Conservation (phyloP, 2,113 vertebrate genomes). For the Callopanchax toddi region DNA sequence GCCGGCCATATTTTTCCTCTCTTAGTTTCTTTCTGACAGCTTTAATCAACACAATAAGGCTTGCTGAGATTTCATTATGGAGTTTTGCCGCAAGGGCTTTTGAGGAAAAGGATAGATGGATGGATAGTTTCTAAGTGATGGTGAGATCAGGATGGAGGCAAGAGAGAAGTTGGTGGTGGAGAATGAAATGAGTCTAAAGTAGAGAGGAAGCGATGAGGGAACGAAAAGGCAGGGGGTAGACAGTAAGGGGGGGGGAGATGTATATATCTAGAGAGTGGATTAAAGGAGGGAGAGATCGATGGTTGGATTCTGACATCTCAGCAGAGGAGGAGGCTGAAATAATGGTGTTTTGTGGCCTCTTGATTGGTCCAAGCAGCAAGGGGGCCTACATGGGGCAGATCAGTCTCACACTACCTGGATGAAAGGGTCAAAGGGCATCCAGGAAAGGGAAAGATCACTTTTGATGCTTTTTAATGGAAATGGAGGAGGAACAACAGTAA, state of each 20-base stretch:
- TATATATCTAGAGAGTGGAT: slow-evolving; percentile 39
- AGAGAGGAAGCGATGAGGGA: slow-evolving; percentile 8
- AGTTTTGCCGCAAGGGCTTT: slow-evolving; percentile 53
- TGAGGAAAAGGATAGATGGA: slow-evolving; percentile 46
- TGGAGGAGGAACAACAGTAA: slow-evolving; percentile 13
- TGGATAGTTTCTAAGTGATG: slow-evolving; percentile 33
- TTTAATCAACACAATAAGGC: slow-evolving; percentile 75
- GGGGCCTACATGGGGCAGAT: slow-evolving; percentile 37
- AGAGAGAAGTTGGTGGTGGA: slow-evolving; percentile 19
- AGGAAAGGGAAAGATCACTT: slow-evolving; percentile 42
- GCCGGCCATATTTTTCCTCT: slow-evolving; percentile 56
- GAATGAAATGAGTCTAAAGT: slow-evolving; percentile 13
- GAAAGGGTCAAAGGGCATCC: slow-evolving; percentile 51
- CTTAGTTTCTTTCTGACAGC: slow-evolving; percentile 69
- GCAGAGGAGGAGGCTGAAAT: slow-evolving; percentile 54
- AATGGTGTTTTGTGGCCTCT: slow-evolving; percentile 50
- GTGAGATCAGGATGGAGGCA: slow-evolving; percentile 24
- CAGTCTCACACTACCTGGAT: slow-evolving; percentile 42
- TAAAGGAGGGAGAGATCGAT: slow-evolving; percentile 54
- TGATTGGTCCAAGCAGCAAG: slow-evolving; percentile 63
- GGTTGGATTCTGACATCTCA: slow-evolving; percentile 46
- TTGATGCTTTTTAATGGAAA: slow-evolving; percentile 46
- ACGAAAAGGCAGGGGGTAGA: slow-evolving; percentile 24
- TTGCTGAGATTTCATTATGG: slow-evolving; percentile 72
- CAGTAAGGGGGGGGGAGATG: slow-evolving; percentile 29